Conservation (phyloP, 2,113 vertebrate genomes). For the Myotis lucifugus region DNA sequence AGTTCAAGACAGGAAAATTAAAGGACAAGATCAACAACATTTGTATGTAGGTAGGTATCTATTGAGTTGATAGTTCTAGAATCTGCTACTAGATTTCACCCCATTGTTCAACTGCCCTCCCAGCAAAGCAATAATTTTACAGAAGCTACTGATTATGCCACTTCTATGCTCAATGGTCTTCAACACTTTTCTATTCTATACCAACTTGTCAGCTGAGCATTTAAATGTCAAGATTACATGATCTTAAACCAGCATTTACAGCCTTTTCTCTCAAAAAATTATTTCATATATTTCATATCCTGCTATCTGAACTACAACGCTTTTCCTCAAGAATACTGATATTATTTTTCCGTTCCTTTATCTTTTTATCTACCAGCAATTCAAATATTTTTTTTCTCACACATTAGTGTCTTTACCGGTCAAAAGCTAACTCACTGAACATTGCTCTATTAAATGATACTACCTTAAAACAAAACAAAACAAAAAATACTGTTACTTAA, state of each 20-base stretch:
- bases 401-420: not conserved
- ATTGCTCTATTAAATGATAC: not conserved
- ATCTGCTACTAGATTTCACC: not conserved
- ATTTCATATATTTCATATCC: not conserved
- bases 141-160: not conserved
- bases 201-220: not conserved
- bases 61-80: not conserved
- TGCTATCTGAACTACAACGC: not conserved
- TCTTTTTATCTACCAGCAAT: not conserved
- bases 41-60: not conserved
- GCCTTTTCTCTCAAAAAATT: not conserved
- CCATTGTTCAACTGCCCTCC: not conserved
- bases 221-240: not conserved
- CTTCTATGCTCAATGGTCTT: not conserved
- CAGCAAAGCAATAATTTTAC: not conserved
- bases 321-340: not conserved
- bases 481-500: not conserved
- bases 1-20: no score
- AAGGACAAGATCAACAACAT: no score
- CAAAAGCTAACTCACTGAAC: not conserved
- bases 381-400: not conserved
- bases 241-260: not conserved
- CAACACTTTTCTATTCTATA: not conserved
- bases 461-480: not conserved
- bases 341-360: not conserved